phyloP scores from a whole-genome alignment of 2,888 invertebrate species.

The Zygogramma bicolorata region DNA sequence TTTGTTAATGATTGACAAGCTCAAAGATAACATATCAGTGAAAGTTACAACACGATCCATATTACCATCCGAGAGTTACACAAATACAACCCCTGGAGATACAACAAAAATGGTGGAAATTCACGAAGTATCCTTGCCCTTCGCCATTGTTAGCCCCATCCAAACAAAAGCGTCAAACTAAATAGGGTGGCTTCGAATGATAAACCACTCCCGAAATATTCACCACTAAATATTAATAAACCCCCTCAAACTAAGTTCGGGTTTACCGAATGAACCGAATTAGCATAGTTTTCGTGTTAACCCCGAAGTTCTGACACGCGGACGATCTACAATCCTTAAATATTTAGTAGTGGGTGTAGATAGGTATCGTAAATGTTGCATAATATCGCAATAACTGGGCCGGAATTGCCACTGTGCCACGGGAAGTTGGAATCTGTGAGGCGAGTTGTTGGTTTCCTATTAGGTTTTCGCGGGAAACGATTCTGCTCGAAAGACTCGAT shows the following conservation, averaged over 20 bases:
- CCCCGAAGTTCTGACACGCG: constrained; percentile 38
- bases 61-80: no score
- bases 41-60: no score
- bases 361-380: constrained; percentile 37
- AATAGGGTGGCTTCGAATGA: not conserved
- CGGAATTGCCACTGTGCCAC: constrained; percentile 11
- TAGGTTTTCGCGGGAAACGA: not conserved
- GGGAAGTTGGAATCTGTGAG: not conserved
- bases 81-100: no score
- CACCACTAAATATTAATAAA: constrained; percentile 33
- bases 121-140: not conserved
- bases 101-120: no score
- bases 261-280: constrained; percentile 32
- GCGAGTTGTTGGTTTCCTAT: not conserved
- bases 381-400: constrained; percentile 37
- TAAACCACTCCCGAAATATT: constrained; percentile 16
- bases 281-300: constrained; percentile 41
- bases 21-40: no score
- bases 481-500: not conserved
- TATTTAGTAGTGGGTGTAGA: constrained; percentile 36
- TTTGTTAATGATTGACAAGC: no score
- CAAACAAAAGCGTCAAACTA: not conserved
- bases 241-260: constrained; percentile 31
- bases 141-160: not conserved
- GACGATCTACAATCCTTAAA: constrained; percentile 41